Conservation (phyloP, 2,797 vertebrate species). For the Tolypeutes matacus region DNA sequence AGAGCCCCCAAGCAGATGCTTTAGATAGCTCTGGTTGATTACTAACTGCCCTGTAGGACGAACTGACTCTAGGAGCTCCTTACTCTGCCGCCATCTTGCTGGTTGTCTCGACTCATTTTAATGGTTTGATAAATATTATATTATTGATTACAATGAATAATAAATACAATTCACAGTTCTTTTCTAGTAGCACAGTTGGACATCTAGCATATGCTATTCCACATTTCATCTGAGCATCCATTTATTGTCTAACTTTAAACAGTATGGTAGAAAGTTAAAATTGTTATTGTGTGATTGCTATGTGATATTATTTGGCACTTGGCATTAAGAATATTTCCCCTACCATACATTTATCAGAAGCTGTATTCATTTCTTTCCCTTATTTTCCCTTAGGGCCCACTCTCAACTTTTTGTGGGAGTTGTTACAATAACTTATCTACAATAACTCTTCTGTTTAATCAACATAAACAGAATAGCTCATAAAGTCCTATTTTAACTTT, state of each 20-base stretch:
- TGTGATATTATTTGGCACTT: background rate
- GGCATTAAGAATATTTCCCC: background rate
- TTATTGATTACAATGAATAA: background rate
- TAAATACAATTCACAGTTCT: background rate
- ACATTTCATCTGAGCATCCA: constrained; percentile 9
- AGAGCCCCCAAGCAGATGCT: too few relatives aligned
- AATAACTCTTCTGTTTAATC: constrained; percentile 10
- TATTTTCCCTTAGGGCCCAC: background rate
- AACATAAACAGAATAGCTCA: constrained; percentile 7
- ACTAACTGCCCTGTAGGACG: too few relatives aligned
- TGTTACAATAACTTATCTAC: background rate
- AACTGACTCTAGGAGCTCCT: too few relatives aligned
- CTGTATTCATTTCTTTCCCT: constrained; percentile 29
- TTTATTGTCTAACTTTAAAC: constrained; percentile 37
- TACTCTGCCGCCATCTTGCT: too few relatives aligned
- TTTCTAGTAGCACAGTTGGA: constrained; percentile 40
- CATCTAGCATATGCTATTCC: constrained; percentile 14
- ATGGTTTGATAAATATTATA: background rate
- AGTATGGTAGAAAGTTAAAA: background rate
- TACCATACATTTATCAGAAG: background rate
- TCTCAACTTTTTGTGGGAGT: background rate
- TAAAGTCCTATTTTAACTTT: background rate
- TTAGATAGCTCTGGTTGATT: too few relatives aligned
- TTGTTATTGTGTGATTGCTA: background rate
- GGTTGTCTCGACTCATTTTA: background rate